Percentiles rank a stretch among this genome's conserved stretches.
Evolutionary conservation across 2,113 vertebrate species (phyloP).

Genomic region (Sakesphorus luctuosus): DNA sequence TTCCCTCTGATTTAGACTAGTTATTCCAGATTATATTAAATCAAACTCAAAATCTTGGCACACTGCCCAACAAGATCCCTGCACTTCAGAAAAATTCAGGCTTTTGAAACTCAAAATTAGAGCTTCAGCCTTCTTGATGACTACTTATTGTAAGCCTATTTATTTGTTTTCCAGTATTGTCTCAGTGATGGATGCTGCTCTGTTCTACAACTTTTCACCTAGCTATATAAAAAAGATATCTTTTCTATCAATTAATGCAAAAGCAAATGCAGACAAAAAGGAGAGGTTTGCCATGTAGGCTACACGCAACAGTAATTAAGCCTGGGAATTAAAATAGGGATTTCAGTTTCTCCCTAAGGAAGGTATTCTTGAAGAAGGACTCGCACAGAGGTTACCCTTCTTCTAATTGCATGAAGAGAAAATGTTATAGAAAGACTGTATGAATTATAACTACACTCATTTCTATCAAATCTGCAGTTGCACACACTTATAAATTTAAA

Average conservation of each 20-base stretch:
- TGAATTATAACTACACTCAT: conserved; percentile 61
- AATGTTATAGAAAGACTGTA: conserved; percentile 8
- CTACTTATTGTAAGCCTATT: neutral
- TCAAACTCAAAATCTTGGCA: neutral
- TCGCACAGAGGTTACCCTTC: neutral
- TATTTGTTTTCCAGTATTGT: neutral
- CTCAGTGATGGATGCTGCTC: neutral
- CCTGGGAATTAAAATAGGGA: conserved; percentile 16
- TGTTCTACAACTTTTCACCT: neutral
- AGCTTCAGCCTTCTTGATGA: neutral
- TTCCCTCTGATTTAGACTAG: neutral
- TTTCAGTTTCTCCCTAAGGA: conserved; percentile 7
- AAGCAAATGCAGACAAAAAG: neutral
- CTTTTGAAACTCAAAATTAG: neutral
- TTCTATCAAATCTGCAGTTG: conserved; percentile 42
- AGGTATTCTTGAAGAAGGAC: conserved; percentile 22
- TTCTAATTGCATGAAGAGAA: conserved; percentile 47
- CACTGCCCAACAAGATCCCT: neutral
- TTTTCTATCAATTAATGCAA: neutral
- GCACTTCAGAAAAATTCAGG: neutral
- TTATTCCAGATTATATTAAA: neutral
- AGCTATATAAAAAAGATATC: neutral
- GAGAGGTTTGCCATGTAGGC: neutral
- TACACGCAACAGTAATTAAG: conserved; percentile 23
- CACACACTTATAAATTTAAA: conserved; percentile 46